Percentiles rank a stretch among this genome's conserved stretches.
Evolutionary conservation across 2,113 vertebrate species (phyloP).

Genomic region (Syrrhaptes paradoxus): DNA sequence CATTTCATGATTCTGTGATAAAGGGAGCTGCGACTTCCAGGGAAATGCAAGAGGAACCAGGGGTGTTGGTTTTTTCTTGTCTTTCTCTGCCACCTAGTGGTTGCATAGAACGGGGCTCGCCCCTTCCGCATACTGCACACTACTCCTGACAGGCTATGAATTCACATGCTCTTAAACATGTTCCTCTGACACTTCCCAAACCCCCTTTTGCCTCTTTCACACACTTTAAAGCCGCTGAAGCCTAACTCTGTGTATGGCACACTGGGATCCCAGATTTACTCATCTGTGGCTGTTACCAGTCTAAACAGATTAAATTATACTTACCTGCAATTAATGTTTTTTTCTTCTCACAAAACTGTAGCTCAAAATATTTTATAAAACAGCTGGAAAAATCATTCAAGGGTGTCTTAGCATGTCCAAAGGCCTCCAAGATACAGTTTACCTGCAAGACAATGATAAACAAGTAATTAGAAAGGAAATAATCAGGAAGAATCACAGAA

Average conservation of each 20-base stretch:
- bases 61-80: rapidly evolving
- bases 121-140: no score
- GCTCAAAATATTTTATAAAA: slow-evolving; percentile 87
- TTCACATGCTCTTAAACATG: rapidly evolving
- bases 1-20: no score
- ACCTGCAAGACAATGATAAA: slow-evolving; percentile 73
- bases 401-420: slow-evolving; percentile 90
- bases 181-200: not conserved
- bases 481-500: not conserved
- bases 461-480: not conserved
- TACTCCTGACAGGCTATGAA: rapidly evolving
- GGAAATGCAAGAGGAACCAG: rapidly evolving
- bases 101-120: not conserved
- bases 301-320: not conserved
- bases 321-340: slow-evolving; percentile 84
- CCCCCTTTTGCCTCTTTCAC: rapidly evolving
- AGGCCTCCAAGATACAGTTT: slow-evolving; percentile 88
- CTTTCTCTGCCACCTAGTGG: slow-evolving; percentile 37
- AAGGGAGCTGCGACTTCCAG: not conserved
- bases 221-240: not conserved
- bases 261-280: not conserved
- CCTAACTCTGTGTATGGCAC: not conserved
- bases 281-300: not conserved
- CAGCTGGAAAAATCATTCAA: slow-evolving; percentile 87
- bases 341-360: slow-evolving; percentile 89